Percentiles rank a stretch among this genome's conserved stretches.
These are phyloP conservation scores for Perithous albicinctus DNA, from an alignment of 2,888 invertebrate genomes.

Conservation along the genomic window DNA sequence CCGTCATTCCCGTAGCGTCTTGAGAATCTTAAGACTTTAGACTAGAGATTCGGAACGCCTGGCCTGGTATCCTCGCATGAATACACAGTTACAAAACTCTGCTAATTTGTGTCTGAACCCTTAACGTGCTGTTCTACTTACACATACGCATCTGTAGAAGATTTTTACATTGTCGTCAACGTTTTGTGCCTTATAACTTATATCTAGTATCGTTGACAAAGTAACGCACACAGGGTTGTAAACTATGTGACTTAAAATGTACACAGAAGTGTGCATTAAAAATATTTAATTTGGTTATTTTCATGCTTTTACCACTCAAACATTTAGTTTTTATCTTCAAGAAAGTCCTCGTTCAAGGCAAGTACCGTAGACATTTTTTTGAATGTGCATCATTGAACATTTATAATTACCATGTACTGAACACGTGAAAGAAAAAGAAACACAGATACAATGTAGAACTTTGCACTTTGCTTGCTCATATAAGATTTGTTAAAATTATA, in stretches of 20 bases:
- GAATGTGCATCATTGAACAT: no score
- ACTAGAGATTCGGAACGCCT: constrained; percentile 10
- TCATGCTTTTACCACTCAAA: no score
- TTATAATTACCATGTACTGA: no score
- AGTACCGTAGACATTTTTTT: no score
- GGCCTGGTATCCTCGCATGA: constrained; percentile 30
- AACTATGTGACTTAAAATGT: neutral
- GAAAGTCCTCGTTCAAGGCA: no score
- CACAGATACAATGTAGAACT: no score
- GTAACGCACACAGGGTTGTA: neutral
- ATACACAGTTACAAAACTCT: constrained; percentile 16
- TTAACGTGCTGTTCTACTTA: neutral
- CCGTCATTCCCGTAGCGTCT: constrained; percentile 10
- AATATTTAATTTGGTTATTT: no score
- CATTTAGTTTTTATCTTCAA: no score
- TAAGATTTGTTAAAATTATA: no score
- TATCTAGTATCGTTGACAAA: neutral
- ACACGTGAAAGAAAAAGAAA: no score
- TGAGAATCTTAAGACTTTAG: constrained; percentile 32
- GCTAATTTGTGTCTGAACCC: neutral
- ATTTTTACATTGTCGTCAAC: neutral
- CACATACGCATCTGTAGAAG: neutral
- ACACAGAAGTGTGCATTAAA: no score
- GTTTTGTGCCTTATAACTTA: neutral
- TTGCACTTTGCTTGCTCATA: no score